A percentile compares a stretch with the other conserved stretches of the same genome.
Conservation (phyloP, 2,113 vertebrate species). For the Ifrita kowaldi region DNA sequence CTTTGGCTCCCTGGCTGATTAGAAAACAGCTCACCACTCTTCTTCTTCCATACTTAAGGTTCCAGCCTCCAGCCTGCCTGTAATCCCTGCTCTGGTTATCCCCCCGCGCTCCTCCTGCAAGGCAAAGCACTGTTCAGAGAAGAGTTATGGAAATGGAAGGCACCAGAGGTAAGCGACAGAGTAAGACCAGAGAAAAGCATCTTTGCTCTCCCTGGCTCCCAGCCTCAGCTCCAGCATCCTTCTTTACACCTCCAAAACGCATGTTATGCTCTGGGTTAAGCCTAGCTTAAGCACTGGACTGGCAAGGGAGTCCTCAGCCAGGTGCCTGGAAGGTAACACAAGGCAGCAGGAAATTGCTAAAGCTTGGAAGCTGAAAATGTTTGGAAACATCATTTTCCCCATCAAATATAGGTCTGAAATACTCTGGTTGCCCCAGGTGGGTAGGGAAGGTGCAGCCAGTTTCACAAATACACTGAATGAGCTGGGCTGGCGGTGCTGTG, state of each 20-base stretch:
- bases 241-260: not conserved
- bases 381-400: not conserved
- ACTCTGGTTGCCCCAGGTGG: not conserved
- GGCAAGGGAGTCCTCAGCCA: not conserved
- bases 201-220: not conserved
- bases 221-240: not conserved
- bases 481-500: not conserved
- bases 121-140: not conserved
- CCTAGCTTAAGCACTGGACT: not conserved
- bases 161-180: not conserved
- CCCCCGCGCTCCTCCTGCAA: not conserved
- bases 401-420: not conserved
- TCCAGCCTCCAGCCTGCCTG: not conserved
- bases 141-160: not conserved
- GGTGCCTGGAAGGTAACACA: not conserved
- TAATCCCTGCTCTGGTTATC: not conserved
- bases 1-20: not conserved
- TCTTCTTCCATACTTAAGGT: not conserved
- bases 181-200: not conserved
- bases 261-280: not conserved
- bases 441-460: not conserved
- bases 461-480: rapidly evolving
- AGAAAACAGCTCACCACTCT: not conserved
- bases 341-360: not conserved
- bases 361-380: not conserved